phyloP scores from a whole-genome alignment of 2,113 vertebrate genomes.

The Oryzias woworae region DNA sequence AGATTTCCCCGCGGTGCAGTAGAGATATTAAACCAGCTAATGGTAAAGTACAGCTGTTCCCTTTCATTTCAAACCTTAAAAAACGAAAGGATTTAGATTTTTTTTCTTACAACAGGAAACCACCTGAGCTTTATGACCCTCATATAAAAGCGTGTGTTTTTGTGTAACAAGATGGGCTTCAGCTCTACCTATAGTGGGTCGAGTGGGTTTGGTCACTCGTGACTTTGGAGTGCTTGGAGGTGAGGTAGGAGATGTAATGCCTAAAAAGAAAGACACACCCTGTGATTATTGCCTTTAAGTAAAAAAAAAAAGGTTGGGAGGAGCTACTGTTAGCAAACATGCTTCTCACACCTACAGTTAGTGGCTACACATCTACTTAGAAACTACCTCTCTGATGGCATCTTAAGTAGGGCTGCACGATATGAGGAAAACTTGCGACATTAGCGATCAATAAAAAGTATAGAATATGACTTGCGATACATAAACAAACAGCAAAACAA shows the following conservation, averaged over 20 bases:
- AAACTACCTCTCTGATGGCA: neutral
- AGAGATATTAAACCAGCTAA: slow-evolving; percentile 49
- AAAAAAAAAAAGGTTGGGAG: neutral
- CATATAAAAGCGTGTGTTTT: neutral
- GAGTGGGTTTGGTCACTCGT: slow-evolving; percentile 74
- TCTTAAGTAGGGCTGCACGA: too few species aligned
- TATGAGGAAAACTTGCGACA: too few species aligned
- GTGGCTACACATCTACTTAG: slow-evolving; percentile 19
- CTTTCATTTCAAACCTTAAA: neutral
- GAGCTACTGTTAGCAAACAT: slow-evolving; percentile 48
- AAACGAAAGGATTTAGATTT: neutral
- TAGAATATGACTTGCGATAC: too few species aligned
- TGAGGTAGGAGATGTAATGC: slow-evolving; percentile 70
- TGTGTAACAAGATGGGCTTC: slow-evolving; percentile 43
- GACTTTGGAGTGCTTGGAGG: slow-evolving; percentile 66
- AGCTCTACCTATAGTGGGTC: slow-evolving; percentile 70
- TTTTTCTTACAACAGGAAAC: neutral
- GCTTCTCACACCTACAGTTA: slow-evolving; percentile 44
- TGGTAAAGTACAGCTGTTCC: slow-evolving; percentile 10
- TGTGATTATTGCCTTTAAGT: slow-evolving; percentile 43
- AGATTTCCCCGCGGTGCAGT: slow-evolving; percentile 46
- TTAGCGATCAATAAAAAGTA: too few species aligned
- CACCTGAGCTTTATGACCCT: neutral
- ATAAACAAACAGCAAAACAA: too few species aligned
- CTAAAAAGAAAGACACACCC: slow-evolving; percentile 80